A percentile compares a stretch with the other conserved stretches of the same genome.
These are phyloP conservation scores for Syrrhaptes paradoxus DNA, from an alignment of 2,113 vertebrate species.

Conservation along the genomic window DNA sequence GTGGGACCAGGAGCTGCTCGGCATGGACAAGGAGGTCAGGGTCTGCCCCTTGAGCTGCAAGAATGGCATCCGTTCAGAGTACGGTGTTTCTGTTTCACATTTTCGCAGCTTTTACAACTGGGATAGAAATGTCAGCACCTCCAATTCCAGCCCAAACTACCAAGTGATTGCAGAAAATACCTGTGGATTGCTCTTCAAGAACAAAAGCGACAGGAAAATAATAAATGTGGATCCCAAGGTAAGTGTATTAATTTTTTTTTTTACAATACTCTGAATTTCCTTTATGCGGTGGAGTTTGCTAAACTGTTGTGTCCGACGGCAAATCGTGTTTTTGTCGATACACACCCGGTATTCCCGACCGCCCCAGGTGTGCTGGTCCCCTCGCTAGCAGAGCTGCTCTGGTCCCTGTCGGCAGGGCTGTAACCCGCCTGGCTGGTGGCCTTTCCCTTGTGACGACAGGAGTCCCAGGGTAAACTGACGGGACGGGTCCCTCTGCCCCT, in stretches of 20 bases:
- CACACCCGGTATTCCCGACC: background rate
- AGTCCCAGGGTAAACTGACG: background rate
- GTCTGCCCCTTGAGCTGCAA: background rate
- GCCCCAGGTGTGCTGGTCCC: background rate
- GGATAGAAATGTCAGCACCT: constrained; percentile 77
- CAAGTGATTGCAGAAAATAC: constrained; percentile 82
- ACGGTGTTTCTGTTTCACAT: constrained; percentile 1
- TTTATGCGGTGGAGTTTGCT: background rate
- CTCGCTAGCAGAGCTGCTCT: background rate
- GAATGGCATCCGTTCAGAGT: background rate
- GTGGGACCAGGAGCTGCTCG: background rate
- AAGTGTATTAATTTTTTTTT: background rate
- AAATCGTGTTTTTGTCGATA: background rate
- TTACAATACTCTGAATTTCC: background rate
- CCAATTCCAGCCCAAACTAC: constrained; percentile 84
- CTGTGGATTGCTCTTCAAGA: constrained; percentile 84
- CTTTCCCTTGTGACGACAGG: background rate
- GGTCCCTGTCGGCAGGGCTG: background rate
- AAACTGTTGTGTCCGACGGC: background rate
- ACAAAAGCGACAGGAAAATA: constrained; percentile 82
- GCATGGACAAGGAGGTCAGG: background rate
- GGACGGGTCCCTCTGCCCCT: too few relatives aligned
- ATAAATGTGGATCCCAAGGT: constrained; percentile 87
- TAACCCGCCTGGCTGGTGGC: background rate
- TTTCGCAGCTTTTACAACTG: constrained; percentile 88